phyloP scores from a whole-genome alignment of 2,888 invertebrate species.

The Noctuana brunneofusca region DNA sequence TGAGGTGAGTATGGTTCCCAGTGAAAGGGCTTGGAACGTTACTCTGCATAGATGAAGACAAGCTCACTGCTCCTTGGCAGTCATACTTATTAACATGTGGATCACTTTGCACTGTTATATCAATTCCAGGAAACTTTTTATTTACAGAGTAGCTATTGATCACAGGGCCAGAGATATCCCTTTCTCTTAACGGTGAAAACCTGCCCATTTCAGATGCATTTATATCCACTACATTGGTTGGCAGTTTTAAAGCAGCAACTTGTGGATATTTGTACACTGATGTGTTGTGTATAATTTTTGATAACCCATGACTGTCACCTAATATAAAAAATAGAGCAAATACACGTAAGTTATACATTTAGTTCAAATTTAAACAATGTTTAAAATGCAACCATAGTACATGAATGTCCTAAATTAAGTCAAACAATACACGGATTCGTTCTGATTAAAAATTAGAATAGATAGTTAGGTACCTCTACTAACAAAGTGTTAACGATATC shows the following conservation, averaged over 20 bases:
- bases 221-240: constrained; percentile 84
- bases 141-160: constrained; percentile 74
- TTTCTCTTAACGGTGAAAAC: constrained; percentile 85
- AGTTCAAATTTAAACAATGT: background rate
- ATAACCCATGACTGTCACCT: constrained; percentile 52
- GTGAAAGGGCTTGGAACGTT: constrained; percentile 88
- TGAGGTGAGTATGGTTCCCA: constrained; percentile 85
- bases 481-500: too few relatives aligned
- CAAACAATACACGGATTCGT: background rate
- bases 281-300: constrained; percentile 74
- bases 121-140: constrained; percentile 54
- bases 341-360: background rate
- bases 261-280: constrained; percentile 77
- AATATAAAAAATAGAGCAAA: constrained; percentile 37
- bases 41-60: constrained; percentile 88
- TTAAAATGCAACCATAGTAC: background rate
- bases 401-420: background rate
- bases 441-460: too few relatives aligned
- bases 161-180: constrained; percentile 85
- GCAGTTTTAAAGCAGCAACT: constrained; percentile 80
- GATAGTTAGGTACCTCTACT: too few relatives aligned
- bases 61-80: constrained; percentile 85
- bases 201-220: constrained; percentile 85
- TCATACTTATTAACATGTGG: constrained; percentile 87
- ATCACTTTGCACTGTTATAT: constrained; percentile 71